phyloP scores from a whole-genome alignment of 2,113 vertebrate species.

The Zeus faber region DNA sequence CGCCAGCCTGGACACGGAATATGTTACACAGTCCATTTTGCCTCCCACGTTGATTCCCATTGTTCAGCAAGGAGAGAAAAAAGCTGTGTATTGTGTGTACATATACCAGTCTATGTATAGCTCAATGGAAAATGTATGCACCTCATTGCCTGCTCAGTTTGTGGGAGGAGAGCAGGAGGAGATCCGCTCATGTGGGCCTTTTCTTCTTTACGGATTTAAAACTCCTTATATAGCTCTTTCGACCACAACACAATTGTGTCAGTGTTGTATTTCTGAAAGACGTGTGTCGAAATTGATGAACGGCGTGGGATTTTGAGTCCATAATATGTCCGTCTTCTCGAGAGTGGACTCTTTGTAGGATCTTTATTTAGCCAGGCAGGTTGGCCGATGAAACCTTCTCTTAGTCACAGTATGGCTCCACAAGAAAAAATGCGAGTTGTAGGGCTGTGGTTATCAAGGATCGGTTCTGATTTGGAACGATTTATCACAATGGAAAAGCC shows the following conservation, averaged over 20 bases:
- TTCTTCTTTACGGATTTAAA: constrained; percentile 19
- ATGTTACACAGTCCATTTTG: neutral
- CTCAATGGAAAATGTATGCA: constrained; percentile 24
- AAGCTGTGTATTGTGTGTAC: constrained; percentile 30
- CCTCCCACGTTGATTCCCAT: constrained; percentile 34
- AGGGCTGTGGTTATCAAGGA: too few species aligned
- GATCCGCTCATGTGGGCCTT: neutral
- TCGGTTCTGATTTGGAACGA: too few species aligned
- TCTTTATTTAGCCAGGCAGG: too few species aligned
- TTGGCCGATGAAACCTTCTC: too few species aligned
- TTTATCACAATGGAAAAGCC: too few species aligned
- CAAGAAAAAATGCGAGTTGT: too few species aligned
- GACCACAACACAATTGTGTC: neutral
- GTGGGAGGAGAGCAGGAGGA: constrained; percentile 32
- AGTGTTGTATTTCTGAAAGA: neutral
- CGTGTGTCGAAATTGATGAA: neutral
- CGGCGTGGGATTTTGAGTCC: neutral
- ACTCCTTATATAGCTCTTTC: constrained; percentile 5
- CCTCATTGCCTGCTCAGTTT: neutral
- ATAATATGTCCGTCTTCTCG: too few species aligned
- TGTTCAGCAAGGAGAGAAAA: constrained; percentile 16
- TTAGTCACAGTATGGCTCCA: too few species aligned
- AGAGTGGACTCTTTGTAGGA: too few species aligned
- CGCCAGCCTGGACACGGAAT: neutral
- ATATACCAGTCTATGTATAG: constrained; percentile 26